Base-by-base conservation (phyloP, 2,888 invertebrate species). In the Drosophila tripunctata region DNA sequence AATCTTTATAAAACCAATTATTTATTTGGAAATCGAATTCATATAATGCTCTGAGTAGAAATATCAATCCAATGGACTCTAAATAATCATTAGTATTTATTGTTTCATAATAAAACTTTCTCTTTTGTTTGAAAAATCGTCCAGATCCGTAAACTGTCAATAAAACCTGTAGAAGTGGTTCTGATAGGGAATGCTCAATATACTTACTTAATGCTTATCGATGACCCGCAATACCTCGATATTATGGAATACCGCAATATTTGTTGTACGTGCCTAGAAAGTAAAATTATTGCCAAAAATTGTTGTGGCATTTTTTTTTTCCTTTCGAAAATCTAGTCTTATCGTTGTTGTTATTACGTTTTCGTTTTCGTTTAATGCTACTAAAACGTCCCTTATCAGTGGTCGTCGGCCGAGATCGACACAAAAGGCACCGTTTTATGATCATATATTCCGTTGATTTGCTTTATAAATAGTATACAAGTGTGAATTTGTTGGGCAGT, bases 341-440 rank as follows among this genome's bases (percentile, higher is more conserved):
- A 67, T 73, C 56, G 30, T 14, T 61, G 51, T 58, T 71, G 12
- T 52, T 58, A 31, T 60, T 58, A n/a, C n/a, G n/a, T n/a, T n/a
- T n/a, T n/a, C n/a, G n/a, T n/a, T n/a, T n/a, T 43, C 12, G 54
- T 14, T 44, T 10, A 44, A 27, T 15, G 35, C 33, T 54, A 27
- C 38, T 50, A 48, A 57, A 51, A 45, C 41, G 12, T 5, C 10
- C 30, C 69, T 85, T 82, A 85, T 80, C 86, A 78, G 57, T 31
- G 4, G 65, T 75, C 60, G 72, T 63, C 72, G 69, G 50, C 61
- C 67, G 48, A 40, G 45, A 55, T 60, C 68, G 51, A 44, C 40
- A 61, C 61, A 43, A 74, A 69, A 69, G 74, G 67, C 75, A 75
- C 65, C 67, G 86, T 75, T 66, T 78, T 75, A 79, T 64, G 67